Percentiles rank a stretch among this genome's conserved stretches.
Conservation (phyloP, 2,888 invertebrate genomes). For the Candidula unifasciata region DNA sequence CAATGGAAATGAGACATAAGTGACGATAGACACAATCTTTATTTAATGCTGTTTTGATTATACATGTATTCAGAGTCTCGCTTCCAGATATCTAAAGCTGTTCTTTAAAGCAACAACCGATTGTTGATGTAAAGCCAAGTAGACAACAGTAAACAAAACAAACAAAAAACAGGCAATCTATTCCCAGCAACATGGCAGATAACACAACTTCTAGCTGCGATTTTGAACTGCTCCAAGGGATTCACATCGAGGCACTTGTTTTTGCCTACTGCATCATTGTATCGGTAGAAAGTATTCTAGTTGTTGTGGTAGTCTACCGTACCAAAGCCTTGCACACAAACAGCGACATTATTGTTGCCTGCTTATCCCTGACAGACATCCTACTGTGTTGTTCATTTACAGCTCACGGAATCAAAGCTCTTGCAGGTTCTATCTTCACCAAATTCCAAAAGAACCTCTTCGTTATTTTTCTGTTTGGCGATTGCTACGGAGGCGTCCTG, state of each 20-base stretch:
- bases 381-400: neutral
- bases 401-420: neutral
- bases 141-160: neutral
- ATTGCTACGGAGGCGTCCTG: neutral
- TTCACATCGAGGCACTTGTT: neutral
- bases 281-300: neutral
- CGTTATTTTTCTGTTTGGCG: neutral
- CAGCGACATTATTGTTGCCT: neutral
- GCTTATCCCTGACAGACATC: neutral
- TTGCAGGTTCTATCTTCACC: neutral
- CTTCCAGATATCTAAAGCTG: no score
- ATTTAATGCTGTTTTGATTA: no score
- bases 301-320: neutral
- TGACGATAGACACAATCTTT: no score
- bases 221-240: no score
- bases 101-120: no score
- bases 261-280: neutral
- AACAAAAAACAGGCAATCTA: neutral
- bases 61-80: no score
- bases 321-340: slow-evolving; percentile 2
- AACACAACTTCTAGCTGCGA: neutral
- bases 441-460: neutral
- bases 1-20: no score
- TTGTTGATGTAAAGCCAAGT: no score
- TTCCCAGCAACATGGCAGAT: neutral